Percentiles rank a stretch among this genome's conserved stretches.
Evolutionary conservation across 2,888 invertebrate species (phyloP).

Genomic region (Euproctis similis): DNA sequence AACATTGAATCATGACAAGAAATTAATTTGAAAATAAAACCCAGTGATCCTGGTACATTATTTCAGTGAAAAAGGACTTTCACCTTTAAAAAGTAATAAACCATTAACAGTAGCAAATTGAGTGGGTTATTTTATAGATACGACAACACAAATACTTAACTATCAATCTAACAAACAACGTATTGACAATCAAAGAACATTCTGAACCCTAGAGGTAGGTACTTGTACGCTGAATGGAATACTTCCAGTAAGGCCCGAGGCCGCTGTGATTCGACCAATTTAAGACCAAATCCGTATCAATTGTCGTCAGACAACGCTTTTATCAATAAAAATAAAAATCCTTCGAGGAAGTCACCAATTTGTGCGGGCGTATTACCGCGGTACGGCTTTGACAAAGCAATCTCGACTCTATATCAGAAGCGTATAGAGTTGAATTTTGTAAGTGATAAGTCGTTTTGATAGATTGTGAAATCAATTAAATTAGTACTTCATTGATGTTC

Average conservation of each 20-base stretch:
- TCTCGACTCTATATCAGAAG: conserved; percentile 15
- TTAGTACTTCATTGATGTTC: conserved; percentile 42
- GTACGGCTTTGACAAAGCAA: conserved; percentile 10
- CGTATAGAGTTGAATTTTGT: conserved; percentile 10
- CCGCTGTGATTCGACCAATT: conserved; percentile 50
- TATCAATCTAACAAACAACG: no score
- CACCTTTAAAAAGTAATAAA: no score
- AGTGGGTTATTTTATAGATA: no score
- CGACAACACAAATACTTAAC: no score
- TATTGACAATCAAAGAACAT: neutral
- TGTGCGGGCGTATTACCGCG: conserved; percentile 36
- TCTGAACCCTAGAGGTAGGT: conserved; percentile 20
- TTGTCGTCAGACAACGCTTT: conserved; percentile 60
- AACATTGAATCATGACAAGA: no score
- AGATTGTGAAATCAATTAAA: conserved; percentile 56
- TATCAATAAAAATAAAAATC: conserved; percentile 73
- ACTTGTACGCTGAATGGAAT: conserved; percentile 12
- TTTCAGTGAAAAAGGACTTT: no score
- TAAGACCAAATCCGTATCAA: conserved; percentile 64
- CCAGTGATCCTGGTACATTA: no score
- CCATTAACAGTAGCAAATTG: no score
- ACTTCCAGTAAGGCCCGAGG: conserved; percentile 27
- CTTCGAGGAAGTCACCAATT: conserved; percentile 67
- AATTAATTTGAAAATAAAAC: no score
- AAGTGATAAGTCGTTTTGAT: conserved; percentile 18